phyloP scores from a whole-genome alignment of 2,888 invertebrate species.

The Papilio protenor region DNA sequence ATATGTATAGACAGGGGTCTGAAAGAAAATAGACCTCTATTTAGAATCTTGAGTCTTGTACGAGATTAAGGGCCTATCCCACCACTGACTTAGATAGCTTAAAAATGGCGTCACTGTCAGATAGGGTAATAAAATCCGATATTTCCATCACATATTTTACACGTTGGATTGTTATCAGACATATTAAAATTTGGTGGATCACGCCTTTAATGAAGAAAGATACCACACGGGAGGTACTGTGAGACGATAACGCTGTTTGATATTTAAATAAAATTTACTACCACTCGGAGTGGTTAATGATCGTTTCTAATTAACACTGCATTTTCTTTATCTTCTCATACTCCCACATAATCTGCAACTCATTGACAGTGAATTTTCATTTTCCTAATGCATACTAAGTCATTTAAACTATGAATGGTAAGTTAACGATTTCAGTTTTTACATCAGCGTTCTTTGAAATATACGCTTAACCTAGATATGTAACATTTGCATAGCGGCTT shows the following conservation, averaged over 20 bases:
- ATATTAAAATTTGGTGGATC: no score
- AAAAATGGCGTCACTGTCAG: no score
- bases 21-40: conserved; percentile 55
- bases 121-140: no score
- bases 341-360: no score
- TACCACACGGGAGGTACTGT: background rate
- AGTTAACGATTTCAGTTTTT: background rate
- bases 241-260: background rate
- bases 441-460: background rate
- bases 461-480: background rate
- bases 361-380: no score
- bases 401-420: background rate
- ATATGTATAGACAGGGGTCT: conserved; percentile 98
- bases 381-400: no score
- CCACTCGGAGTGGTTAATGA: background rate
- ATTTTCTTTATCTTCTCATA: no score
- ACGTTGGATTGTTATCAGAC: no score
- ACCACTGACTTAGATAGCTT: no score
- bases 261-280: background rate
- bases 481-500: conserved; percentile 11
- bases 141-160: no score
- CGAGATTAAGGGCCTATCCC: no score
- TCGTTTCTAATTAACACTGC: background rate
- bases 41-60: background rate
- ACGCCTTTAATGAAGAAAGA: background rate